Base-by-base conservation (phyloP, 1,140 invertebrate genomes). In the Brachionus rubens region DNA sequence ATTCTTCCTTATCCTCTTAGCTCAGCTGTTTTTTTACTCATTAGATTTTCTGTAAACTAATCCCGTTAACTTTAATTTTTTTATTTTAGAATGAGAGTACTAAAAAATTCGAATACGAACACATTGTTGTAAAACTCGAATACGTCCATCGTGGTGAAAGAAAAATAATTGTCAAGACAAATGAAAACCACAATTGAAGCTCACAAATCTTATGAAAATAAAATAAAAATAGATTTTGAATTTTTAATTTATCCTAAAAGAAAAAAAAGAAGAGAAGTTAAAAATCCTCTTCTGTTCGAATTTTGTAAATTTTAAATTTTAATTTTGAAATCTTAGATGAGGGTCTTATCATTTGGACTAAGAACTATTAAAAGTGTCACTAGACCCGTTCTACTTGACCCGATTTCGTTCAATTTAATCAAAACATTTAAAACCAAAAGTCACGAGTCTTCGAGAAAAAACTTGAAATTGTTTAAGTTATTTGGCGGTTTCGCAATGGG, bases 91-190 rank as follows among this genome's bases (percentile, higher is more conserved):
- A 70, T 40, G 43, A 72, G 24, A 50, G 4, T 14, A 72, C 50
- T n/a, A 30, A 30, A 1, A 75, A 75, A 33, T 56, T 75, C 14
- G 48, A 54, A 28, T 75, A 75, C 26, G 72, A 75, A 30, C 46
- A 75, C 19, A 75, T 75, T 40, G 3, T 75, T 30, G 50, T 75
- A 12, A 54, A 75, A 46, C 19, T 75, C 9, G 48, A 75, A 21
- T 54, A 43, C 24, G 9, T 48, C 7, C 46, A 54, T 36, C 28
- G 16, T 16, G 48, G 48, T 33, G 41, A 75, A 56, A 43, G 43
- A 28, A 54, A 40, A 16, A 75, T 75, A 24, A 14, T 48, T 6
- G 65, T 70, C 5, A 48, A 48, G 6, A 14, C 48, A 30, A 21
- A 28, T 46, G 14, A 46, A 46, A 46, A 46, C 5, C 14, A 16